These are phyloP conservation scores for Melikaiella ostensackeni DNA, from an alignment of 2,888 invertebrate genomes.

Conservation along the genomic window DNA sequence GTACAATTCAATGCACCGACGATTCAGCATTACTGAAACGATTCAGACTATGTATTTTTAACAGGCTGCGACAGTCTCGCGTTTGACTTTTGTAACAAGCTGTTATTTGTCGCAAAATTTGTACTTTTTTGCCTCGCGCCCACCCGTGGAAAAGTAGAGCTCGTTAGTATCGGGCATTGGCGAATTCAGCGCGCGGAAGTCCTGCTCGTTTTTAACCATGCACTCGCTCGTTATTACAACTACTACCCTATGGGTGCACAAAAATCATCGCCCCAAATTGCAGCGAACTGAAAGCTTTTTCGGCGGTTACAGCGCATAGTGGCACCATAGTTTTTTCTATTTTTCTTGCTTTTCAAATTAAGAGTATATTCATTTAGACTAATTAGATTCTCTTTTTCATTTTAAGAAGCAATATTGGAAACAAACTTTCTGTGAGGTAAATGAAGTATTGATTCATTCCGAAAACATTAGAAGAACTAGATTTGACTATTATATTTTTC, in stretches of 20 bases:
- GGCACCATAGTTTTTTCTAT: background rate
- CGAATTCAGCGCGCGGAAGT: slow-evolving; percentile 35
- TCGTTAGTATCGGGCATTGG: slow-evolving; percentile 37
- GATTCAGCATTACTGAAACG: slow-evolving; percentile 29
- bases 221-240: slow-evolving; percentile 38
- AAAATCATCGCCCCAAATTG: slow-evolving; percentile 32
- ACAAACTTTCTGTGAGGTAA: too few relatives aligned
- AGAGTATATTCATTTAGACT: background rate
- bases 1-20: slow-evolving; percentile 1
- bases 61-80: slow-evolving; percentile 29
- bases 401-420: too few relatives aligned
- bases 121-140: slow-evolving; percentile 4
- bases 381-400: too few relatives aligned
- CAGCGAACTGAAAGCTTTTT: slow-evolving; percentile 26
- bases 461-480: background rate
- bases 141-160: slow-evolving; percentile 33
- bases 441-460: background rate
- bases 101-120: slow-evolving; percentile 22
- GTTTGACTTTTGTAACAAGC: slow-evolving; percentile 36
- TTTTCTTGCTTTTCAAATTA: background rate
- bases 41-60: slow-evolving; percentile 16
- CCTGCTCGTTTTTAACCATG: slow-evolving; percentile 37
- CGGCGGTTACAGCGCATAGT: background rate
- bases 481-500: background rate
- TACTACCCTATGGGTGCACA: slow-evolving; percentile 18